Evolutionary conservation across 1,140 invertebrate species (phyloP), one percentile per base, ranked within the genome.

Genomic region (Cheumatopsyche charites): DNA sequence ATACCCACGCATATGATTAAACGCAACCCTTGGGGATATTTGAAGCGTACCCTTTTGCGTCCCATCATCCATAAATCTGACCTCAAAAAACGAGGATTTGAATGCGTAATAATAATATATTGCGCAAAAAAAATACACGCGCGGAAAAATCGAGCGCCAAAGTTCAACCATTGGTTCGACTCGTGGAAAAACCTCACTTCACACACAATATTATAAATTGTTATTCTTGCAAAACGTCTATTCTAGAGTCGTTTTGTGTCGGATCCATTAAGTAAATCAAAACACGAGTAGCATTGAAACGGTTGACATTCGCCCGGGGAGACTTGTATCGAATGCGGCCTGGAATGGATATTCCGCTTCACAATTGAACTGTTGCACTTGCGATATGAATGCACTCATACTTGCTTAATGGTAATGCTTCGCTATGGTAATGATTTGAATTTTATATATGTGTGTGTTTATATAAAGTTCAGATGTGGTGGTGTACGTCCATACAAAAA

Each of bases 221-320:
- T 61, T n/a, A n/a, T n/a, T n/a, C n/a, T n/a, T 7, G 12, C 6
- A 23, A 62, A 62, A n/a, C 25, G 29, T 12, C 1, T 36, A 19
- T 21, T 15, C 25, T 9, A 58, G 11, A 4, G 36, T 36, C 7
- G n/a, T 13, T 63, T 19, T 47, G 42, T 26, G 21, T 4, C 7
- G 66, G 17, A 70, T 70, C 68, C 68, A 70, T 70, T 70, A 70
- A 61, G 55, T 62, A 45, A 42, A 70, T 70, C 68, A 70, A 62
- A 62, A 62, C 36, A 68, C 21, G 41, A 55, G 68, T 23, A 5
- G 68, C 49, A 62, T 70, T 70, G 36, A 68, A n/a, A 25, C 49
- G 58, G n/a, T 17, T 70, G 68, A 61, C 68, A 70, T 70, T 70
- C 62, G 58, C 67, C 12, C 68, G 29, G 13, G 17, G 29, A 36